Conservation (phyloP, 2,888 invertebrate species). For the Pocota personata region DNA sequence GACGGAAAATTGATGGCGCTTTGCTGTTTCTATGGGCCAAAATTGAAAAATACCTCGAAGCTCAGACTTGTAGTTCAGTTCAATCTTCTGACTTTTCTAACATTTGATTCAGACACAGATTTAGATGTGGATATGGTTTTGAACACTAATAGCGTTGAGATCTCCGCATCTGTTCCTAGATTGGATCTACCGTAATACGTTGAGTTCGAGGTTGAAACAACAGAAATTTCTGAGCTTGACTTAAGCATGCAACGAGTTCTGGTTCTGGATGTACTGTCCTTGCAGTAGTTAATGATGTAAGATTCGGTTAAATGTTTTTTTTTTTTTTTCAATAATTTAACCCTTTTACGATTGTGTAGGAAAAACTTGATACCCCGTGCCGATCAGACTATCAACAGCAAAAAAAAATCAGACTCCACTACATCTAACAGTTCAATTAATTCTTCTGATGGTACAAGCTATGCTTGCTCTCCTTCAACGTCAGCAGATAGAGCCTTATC, state of each 20-base stretch:
- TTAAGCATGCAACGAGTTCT: background rate
- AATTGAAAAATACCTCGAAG: background rate
- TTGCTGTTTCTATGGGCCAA: background rate
- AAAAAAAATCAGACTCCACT: too few relatives aligned
- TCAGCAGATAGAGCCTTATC: background rate
- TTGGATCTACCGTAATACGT: too few relatives aligned
- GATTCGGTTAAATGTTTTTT: too few relatives aligned
- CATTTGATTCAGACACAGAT: background rate
- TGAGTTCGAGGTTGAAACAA: background rate
- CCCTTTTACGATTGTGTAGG: too few relatives aligned
- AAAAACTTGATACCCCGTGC: too few relatives aligned
- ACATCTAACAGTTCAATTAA: background rate
- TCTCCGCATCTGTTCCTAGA: too few relatives aligned
- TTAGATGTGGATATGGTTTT: too few relatives aligned
- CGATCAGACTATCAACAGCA: too few relatives aligned
- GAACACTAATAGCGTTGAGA: too few relatives aligned
- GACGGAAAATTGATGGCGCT: too few relatives aligned
- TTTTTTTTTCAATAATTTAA: too few relatives aligned
- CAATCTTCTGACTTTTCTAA: background rate
- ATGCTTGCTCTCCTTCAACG: background rate
- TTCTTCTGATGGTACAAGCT: conserved; percentile 1
- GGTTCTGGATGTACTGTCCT: background rate
- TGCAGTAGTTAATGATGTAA: background rate
- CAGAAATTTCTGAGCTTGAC: background rate
- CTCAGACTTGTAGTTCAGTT: background rate